A percentile compares a stretch with the other conserved stretches of the same genome.
Conservation (phyloP, 2,888 invertebrate species). For the Drosophila koepferae region DNA sequence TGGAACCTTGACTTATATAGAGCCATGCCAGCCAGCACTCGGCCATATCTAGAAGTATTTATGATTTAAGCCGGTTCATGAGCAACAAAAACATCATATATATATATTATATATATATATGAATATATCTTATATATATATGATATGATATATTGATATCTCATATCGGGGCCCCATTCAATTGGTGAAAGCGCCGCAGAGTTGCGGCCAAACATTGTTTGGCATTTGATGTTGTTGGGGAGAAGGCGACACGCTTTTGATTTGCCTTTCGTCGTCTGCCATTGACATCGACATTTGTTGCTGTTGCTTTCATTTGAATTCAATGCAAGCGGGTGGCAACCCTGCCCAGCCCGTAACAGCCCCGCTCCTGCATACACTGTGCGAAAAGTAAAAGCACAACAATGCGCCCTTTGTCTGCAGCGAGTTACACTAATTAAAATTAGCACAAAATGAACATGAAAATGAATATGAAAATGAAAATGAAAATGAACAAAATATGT, state of each 20-base stretch:
- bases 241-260: slow-evolving; percentile 73
- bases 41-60: slow-evolving; percentile 35
- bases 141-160: slow-evolving; percentile 15
- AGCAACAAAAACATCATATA: not conserved
- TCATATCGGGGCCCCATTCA: slow-evolving; percentile 41
- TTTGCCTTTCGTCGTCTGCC: slow-evolving; percentile 42
- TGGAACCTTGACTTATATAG: slow-evolving; percentile 68
- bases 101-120: not conserved
- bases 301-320: slow-evolving; percentile 69
- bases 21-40: not conserved
- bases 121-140: not conserved
- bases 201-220: slow-evolving; percentile 46
- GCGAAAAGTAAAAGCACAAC: slow-evolving; percentile 62
- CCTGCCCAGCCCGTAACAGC: slow-evolving; percentile 9
- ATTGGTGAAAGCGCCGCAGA: slow-evolving; percentile 57
- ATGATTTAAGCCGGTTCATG: slow-evolving; percentile 31
- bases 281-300: slow-evolving; percentile 51
- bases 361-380: slow-evolving; percentile 21
- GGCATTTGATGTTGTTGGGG: slow-evolving; percentile 47
- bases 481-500: not conserved
- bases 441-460: slow-evolving; percentile 39
- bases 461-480: too few relatives aligned
- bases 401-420: slow-evolving; percentile 51
- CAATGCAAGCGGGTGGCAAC: slow-evolving; percentile 52
- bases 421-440: slow-evolving; percentile 47